Conservation (phyloP, 2,888 invertebrate genomes). For the Xestia xanthographa region DNA sequence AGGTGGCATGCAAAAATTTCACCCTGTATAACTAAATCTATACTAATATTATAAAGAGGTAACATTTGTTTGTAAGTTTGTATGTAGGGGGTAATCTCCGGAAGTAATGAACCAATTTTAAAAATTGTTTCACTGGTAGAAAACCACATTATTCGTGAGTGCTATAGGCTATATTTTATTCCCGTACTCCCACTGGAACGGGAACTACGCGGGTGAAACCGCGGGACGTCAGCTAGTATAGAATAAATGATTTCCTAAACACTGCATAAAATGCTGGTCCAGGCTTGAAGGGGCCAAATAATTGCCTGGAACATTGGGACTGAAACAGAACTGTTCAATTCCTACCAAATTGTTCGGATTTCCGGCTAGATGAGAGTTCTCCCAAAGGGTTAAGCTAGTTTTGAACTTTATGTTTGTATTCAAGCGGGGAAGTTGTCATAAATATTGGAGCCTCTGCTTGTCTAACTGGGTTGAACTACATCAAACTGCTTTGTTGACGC, state of each 20-base stretch:
- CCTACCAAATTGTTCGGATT: constrained; percentile 82
- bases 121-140: too few relatives aligned
- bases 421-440: constrained; percentile 83
- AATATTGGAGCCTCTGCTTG: constrained; percentile 83
- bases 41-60: too few relatives aligned
- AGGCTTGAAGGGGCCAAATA: constrained; percentile 26
- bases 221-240: too few relatives aligned
- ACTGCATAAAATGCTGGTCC: neutral
- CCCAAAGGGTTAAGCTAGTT: constrained; percentile 85
- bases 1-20: too few relatives aligned
- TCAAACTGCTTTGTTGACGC: constrained; percentile 85
- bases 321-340: constrained; percentile 78
- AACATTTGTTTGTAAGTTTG: too few relatives aligned
- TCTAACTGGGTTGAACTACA: constrained; percentile 83
- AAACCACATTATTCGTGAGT: too few relatives aligned
- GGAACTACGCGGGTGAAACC: too few relatives aligned
- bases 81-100: too few relatives aligned
- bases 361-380: constrained; percentile 81
- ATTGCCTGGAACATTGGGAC: constrained; percentile 64
- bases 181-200: too few relatives aligned
- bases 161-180: too few relatives aligned
- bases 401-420: constrained; percentile 86
- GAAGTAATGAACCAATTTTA: too few relatives aligned
- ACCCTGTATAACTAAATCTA: too few relatives aligned
- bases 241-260: constrained; percentile 14